A percentile compares a stretch with the other conserved stretches of the same genome.
phyloP scores from a whole-genome alignment of 2,888 invertebrate species.

The Dastarcus helophoroides region DNA sequence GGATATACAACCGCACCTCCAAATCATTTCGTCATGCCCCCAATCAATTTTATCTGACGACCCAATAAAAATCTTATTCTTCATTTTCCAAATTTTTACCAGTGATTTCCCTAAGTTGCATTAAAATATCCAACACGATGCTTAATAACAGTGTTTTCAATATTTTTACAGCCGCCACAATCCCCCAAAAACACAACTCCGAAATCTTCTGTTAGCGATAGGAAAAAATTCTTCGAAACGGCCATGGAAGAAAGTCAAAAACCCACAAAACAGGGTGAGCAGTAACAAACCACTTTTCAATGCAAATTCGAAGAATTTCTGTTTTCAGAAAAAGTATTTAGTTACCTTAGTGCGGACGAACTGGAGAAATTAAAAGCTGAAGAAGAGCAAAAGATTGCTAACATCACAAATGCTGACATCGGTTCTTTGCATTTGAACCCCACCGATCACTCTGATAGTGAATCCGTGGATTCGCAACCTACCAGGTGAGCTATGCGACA shows the following conservation, averaged over 20 bases:
- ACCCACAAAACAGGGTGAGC: conserved; percentile 70
- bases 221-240: conserved; percentile 90
- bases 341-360: conserved; percentile 88
- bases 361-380: conserved; percentile 88
- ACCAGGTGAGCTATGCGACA: too few species aligned
- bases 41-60: too few species aligned
- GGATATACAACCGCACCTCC: too few species aligned
- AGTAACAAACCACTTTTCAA: not conserved
- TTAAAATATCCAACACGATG: too few species aligned
- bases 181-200: conserved; percentile 62
- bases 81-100: too few species aligned
- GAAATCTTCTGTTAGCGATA: conserved; percentile 84
- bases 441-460: conserved; percentile 44
- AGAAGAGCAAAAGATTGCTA: conserved; percentile 81
- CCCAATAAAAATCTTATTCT: too few species aligned
- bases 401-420: conserved; percentile 53
- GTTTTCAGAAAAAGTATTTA: conserved; percentile 76
- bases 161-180: conserved; percentile 42
- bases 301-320: conserved; percentile 7
- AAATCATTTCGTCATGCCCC: too few species aligned
- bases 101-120: too few species aligned
- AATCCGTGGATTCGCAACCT: conserved; percentile 32
- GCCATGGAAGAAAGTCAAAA: conserved; percentile 89
- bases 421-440: conserved; percentile 40
- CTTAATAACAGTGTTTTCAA: too few species aligned